phyloP scores from a whole-genome alignment of 2,113 vertebrate genomes.

The Protobothrops flavoviridis region DNA sequence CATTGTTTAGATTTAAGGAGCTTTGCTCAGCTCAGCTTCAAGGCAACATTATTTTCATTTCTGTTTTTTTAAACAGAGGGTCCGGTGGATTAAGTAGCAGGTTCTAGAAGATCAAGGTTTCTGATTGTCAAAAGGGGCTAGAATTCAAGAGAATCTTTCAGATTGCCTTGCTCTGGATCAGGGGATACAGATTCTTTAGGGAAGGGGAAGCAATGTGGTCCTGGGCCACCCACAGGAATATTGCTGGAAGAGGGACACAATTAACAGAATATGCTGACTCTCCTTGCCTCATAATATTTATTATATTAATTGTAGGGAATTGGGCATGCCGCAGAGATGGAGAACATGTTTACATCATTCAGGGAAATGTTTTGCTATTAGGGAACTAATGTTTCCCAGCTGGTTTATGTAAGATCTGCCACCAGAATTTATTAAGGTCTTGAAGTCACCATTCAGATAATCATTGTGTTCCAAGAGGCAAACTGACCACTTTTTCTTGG shows the following conservation, averaged over 20 bases:
- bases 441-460: conserved; percentile 17
- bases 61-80: neutral
- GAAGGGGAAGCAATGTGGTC: neutral
- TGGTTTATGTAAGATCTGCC: neutral
- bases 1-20: neutral
- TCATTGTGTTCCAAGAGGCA: neutral
- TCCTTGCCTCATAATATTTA: neutral
- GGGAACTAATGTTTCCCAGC: neutral
- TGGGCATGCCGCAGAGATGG: neutral
- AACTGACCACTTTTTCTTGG: neutral
- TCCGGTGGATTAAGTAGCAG: neutral
- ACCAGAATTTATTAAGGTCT: conserved; percentile 16
- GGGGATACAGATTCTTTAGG: neutral
- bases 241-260: neutral
- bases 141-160: neutral
- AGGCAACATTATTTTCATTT: neutral
- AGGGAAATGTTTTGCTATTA: conserved; percentile 18
- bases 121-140: neutral
- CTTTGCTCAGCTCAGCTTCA: neutral
- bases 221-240: neutral
- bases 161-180: neutral
- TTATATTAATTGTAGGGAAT: neutral
- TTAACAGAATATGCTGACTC: neutral
- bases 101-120: neutral
- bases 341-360: conserved; percentile 28